Percentiles rank a stretch among this genome's conserved stretches.
phyloP scores from a whole-genome alignment of 1,140 invertebrate genomes.

The Hylaeus volcanicus region DNA sequence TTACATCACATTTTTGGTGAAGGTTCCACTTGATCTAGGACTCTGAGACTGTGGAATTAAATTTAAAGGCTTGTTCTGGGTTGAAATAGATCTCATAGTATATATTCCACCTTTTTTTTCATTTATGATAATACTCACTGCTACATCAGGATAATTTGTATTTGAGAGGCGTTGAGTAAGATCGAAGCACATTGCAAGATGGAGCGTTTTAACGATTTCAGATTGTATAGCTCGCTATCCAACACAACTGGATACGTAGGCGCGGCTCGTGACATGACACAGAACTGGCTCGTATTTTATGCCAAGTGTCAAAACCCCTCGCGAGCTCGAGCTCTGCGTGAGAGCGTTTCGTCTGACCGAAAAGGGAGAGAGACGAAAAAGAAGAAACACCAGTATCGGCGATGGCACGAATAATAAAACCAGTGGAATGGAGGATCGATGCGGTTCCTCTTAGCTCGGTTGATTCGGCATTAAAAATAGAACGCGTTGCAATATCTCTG shows the following conservation, averaged over 20 bases:
- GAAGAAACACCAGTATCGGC: slow-evolving; percentile 35
- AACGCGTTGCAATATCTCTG: background rate
- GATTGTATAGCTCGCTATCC: slow-evolving; percentile 16
- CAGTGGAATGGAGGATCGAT: slow-evolving; percentile 36
- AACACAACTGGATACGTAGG: slow-evolving; percentile 55
- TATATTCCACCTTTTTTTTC: no score
- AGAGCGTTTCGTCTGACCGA: slow-evolving; percentile 49
- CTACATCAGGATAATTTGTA: background rate
- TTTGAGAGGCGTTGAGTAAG: no score
- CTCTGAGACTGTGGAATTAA: no score
- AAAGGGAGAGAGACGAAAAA: slow-evolving; percentile 15
- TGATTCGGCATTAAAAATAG: slow-evolving; percentile 9
- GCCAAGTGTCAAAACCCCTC: slow-evolving; percentile 58
- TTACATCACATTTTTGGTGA: no score
- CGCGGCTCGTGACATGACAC: slow-evolving; percentile 67
- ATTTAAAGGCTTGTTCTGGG: no score
- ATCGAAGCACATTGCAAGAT: background rate
- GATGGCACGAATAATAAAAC: slow-evolving; percentile 48
- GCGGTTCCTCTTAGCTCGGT: background rate
- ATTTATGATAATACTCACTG: background rate
- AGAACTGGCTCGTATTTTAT: slow-evolving; percentile 72
- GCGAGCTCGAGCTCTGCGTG: slow-evolving; percentile 63
- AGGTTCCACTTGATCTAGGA: no score
- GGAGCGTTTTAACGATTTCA: background rate
- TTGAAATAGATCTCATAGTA: no score